Evolutionary conservation across 2,888 invertebrate species (phyloP).

Genomic region (Chorisops tibialis): DNA sequence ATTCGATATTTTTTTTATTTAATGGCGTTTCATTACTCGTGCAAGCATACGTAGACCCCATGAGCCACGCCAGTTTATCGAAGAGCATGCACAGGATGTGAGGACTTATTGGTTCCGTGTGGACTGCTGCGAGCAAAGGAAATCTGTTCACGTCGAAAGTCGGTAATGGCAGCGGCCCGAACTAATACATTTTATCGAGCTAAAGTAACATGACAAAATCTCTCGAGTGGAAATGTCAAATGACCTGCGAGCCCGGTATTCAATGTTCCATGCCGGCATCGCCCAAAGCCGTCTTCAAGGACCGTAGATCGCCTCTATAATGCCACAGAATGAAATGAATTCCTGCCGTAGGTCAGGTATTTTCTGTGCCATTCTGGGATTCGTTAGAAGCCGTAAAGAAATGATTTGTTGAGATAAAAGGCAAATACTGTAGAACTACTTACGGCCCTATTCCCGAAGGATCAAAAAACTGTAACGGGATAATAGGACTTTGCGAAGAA

Average conservation of each 20-base stretch:
- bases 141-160: slow-evolving; percentile 21
- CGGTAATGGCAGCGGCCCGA: slow-evolving; percentile 6
- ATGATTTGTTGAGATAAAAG: slow-evolving; percentile 25
- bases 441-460: slow-evolving; percentile 16
- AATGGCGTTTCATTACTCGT: slow-evolving; percentile 24
- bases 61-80: background rate
- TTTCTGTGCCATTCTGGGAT: slow-evolving; percentile 8
- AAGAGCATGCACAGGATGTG: slow-evolving; percentile 19
- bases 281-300: background rate
- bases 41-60: background rate
- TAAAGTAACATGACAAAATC: slow-evolving; percentile 26
- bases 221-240: slow-evolving; percentile 27
- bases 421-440: slow-evolving; percentile 11
- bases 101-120: slow-evolving; percentile 20
- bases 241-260: slow-evolving; percentile 15
- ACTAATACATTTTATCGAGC: slow-evolving; percentile 20
- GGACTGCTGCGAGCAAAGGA: background rate
- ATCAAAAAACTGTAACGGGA: slow-evolving; percentile 18
- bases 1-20: slow-evolving; percentile 24
- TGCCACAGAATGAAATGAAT: slow-evolving; percentile 4
- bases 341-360: slow-evolving; percentile 2
- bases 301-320: slow-evolving; percentile 2
- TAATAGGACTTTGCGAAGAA: slow-evolving; percentile 1
- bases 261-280: slow-evolving; percentile 8
- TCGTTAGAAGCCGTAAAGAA: slow-evolving; percentile 20